Base-by-base conservation (phyloP, 1,140 invertebrate genomes). In the Heliothis subflexa region DNA sequence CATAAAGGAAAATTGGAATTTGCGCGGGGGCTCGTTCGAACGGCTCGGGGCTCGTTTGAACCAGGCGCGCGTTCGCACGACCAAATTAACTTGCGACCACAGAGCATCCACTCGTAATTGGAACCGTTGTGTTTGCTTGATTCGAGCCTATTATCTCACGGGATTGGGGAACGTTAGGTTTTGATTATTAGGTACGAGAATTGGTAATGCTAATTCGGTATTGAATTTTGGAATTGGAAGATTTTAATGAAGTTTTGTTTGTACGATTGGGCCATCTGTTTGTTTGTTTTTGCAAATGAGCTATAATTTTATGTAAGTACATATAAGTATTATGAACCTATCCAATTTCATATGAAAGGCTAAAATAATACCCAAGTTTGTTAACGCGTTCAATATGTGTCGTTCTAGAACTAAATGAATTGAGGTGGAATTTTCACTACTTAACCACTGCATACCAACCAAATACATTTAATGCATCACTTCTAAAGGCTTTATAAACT, bases 1-100 rank as follows among this genome's bases (percentile, higher is more conserved):
- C 73, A 61, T 92, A 90, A 91, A 91, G 81, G 90, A 87, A 92
- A 90, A 92, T 90, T 91, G 90, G 87, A 89, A 89, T 86, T 86
- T 85, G 72, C 57, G 73, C 49, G 73, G 57, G 73, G 28, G 71
- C n/a, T 52, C 16, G 66, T 62, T 62, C 14, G 62, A 40, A 62
- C 59, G 28, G 54, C 54, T 55, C n/a, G 16, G 33, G 33, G 28
- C 25, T 66, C 62, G 62, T 66, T 66, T 47, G 66, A 52, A 83
- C 68, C 88, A 91, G 80, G 81, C 88, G 90, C 74, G 75, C 64
- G 64, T 90, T 92, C 91, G 72, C 91, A 92, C 91, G 88, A 72
- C 80, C 80, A 72, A 89, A 91, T 89, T 89, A 89, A 86, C 81
- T 71, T 21, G 5, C 59, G 59, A 75, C 73, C 73, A 25, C 66